A percentile compares a stretch with the other conserved stretches of the same genome.
Evolutionary conservation across 2,797 vertebrate species (phyloP).

Genomic region (Hoplostethus mediterraneus): DNA sequence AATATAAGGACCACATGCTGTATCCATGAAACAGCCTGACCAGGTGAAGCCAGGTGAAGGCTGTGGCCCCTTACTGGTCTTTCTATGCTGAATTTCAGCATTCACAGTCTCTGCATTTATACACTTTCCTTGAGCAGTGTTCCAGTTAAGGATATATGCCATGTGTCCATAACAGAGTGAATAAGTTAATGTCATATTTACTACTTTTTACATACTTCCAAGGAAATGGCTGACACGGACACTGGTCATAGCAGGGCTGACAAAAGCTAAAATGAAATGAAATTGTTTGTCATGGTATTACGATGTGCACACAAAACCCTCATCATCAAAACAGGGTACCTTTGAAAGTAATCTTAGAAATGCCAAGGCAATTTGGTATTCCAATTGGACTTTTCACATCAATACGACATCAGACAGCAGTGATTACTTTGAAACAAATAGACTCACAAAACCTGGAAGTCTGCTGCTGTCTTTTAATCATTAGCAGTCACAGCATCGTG

Average conservation of each 20-base stretch:
- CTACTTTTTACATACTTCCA: slow-evolving; percentile 26
- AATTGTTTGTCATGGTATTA: not conserved
- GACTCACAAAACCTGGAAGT: slow-evolving; percentile 30
- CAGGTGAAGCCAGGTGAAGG: not conserved
- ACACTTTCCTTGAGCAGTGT: slow-evolving; percentile 3
- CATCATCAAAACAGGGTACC: no score
- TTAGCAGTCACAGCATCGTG: slow-evolving; percentile 20
- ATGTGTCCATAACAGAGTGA: slow-evolving; percentile 23
- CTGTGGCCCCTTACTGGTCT: not conserved
- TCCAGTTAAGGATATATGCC: slow-evolving; percentile 17
- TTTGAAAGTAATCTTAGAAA: slow-evolving; percentile 5
- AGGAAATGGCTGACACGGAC: slow-evolving; percentile 26
- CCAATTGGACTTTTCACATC: slow-evolving; percentile 4
- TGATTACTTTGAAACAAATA: slow-evolving; percentile 10
- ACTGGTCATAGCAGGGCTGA: slow-evolving; percentile 23
- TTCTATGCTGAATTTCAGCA: slow-evolving; percentile 16
- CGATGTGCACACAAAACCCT: slow-evolving; percentile 15
- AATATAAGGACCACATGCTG: not conserved
- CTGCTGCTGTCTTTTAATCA: slow-evolving; percentile 20
- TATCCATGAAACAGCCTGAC: not conserved
- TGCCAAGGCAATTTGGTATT: not conserved
- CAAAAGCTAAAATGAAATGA: slow-evolving; percentile 8
- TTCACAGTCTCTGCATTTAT: slow-evolving; percentile 7
- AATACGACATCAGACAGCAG: slow-evolving; percentile 6
- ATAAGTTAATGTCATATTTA: slow-evolving; percentile 29